Percentiles rank a stretch among this genome's conserved stretches.
phyloP scores from a whole-genome alignment of 2,113 vertebrate genomes.

The Paradisaea rubra region DNA sequence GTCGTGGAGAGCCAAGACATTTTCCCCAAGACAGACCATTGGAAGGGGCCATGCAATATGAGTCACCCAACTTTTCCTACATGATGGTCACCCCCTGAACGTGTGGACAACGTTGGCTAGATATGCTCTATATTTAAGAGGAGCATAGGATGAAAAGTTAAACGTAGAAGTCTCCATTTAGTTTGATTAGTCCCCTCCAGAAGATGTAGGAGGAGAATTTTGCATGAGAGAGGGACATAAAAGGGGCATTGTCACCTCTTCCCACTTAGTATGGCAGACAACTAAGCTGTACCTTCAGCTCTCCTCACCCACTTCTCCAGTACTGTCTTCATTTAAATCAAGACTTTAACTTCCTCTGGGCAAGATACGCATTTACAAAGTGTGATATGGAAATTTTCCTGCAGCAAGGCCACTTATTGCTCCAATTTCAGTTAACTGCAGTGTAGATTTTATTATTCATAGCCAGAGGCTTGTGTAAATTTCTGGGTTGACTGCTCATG shows the following conservation, averaged over 20 bases:
- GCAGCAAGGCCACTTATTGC: neutral
- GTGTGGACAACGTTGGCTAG: neutral
- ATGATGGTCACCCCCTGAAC: neutral
- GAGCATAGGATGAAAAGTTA: neutral
- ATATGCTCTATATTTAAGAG: neutral
- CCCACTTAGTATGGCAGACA: neutral
- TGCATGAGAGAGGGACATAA: neutral
- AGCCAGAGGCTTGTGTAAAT: slow-evolving; percentile 45
- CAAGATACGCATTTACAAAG: neutral
- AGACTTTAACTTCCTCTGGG: neutral
- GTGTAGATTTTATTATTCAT: slow-evolving; percentile 28
- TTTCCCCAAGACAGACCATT: neutral
- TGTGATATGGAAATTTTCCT: neutral
- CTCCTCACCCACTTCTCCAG: neutral
- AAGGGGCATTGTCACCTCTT: neutral
- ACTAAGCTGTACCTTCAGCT: neutral
- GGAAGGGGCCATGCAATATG: neutral
- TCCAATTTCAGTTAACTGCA: neutral
- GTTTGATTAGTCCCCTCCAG: neutral
- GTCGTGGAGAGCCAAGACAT: neutral
- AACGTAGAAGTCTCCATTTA: neutral
- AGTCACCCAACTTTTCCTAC: neutral
- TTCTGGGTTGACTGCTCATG: slow-evolving; percentile 14
- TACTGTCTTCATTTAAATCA: neutral
- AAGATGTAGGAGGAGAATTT: neutral